Conservation (phyloP, 1,140 invertebrate genomes). For the Heliconius melpomene region DNA sequence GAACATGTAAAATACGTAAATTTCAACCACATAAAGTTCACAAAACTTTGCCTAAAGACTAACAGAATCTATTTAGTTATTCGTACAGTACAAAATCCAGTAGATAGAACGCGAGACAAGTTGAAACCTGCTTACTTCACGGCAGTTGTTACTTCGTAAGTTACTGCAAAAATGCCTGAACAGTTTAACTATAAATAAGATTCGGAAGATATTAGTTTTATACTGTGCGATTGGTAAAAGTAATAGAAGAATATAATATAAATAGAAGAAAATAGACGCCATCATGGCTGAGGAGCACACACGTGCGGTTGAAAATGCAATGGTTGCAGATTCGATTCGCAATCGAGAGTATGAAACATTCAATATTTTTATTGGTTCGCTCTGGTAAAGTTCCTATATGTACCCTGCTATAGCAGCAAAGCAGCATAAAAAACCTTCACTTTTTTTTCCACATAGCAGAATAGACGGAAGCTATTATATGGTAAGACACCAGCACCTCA, state of each 20-base stretch:
- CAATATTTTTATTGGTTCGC: too few relatives aligned
- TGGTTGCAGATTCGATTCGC: too few relatives aligned
- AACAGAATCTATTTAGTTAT: slow-evolving; percentile 29
- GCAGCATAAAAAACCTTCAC: too few relatives aligned
- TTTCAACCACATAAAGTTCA: background rate
- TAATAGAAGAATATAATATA: background rate
- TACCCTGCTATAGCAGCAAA: too few relatives aligned
- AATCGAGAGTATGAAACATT: too few relatives aligned
- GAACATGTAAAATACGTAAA: background rate
- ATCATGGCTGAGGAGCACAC: too few relatives aligned
- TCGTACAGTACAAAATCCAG: slow-evolving; percentile 22
- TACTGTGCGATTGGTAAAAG: background rate
- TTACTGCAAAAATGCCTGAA: slow-evolving; percentile 42
- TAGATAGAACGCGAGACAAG: slow-evolving; percentile 41
- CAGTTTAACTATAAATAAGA: slow-evolving; percentile 49
- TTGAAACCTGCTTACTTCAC: slow-evolving; percentile 38
- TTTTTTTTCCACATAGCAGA: too few relatives aligned
- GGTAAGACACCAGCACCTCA: too few relatives aligned
- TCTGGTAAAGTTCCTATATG: too few relatives aligned
- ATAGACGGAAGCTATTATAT: too few relatives aligned
- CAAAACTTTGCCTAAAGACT: slow-evolving; percentile 3
- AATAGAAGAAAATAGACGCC: too few relatives aligned
- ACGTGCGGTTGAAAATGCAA: too few relatives aligned
- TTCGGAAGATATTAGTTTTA: slow-evolving; percentile 19
- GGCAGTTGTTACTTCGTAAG: slow-evolving; percentile 42